A percentile compares a stretch with the other conserved stretches of the same genome.
Evolutionary conservation across 2,888 invertebrate species (phyloP).

Genomic region (Timema cristinae): DNA sequence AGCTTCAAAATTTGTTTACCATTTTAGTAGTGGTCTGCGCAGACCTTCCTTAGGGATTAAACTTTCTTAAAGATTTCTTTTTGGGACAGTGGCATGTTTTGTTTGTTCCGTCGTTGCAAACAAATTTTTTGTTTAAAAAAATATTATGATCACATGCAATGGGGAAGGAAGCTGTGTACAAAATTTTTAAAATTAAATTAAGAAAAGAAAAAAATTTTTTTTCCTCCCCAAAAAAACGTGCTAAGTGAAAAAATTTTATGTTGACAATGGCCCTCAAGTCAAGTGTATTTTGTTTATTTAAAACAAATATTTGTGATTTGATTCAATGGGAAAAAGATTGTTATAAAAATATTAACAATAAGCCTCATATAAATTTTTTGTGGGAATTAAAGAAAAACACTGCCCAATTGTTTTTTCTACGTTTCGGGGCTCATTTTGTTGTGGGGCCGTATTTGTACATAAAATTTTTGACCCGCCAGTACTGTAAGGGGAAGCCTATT

Average conservation of each 20-base stretch:
- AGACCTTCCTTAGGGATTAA: background rate
- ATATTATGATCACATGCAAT: slow-evolving; percentile 26
- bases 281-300: too few relatives aligned
- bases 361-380: slow-evolving; percentile 2
- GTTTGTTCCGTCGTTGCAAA: slow-evolving; percentile 16
- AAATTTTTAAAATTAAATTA: background rate
- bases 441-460: slow-evolving; percentile 15
- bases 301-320: too few relatives aligned
- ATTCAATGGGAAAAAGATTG: too few relatives aligned
- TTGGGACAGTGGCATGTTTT: slow-evolving; percentile 12
- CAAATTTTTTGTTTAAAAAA: background rate
- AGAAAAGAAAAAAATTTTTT: too few relatives aligned
- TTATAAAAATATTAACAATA: too few relatives aligned
- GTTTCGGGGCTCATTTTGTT: background rate
- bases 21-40: slow-evolving; percentile 61
- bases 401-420: slow-evolving; percentile 19
- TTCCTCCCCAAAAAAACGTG: too few relatives aligned
- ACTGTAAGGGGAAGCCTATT: background rate
- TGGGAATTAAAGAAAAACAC: slow-evolving; percentile 15
- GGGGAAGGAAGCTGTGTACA: slow-evolving; percentile 21
- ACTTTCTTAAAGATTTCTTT: background rate
- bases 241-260: too few relatives aligned
- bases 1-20: slow-evolving; percentile 94
- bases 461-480: slow-evolving; percentile 9
- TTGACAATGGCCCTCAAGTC: too few relatives aligned